A percentile compares a stretch with the other conserved stretches of the same genome.
These are phyloP conservation scores for Leptopilina boulardi DNA, from an alignment of 1,140 invertebrate species.

Conservation along the genomic window DNA sequence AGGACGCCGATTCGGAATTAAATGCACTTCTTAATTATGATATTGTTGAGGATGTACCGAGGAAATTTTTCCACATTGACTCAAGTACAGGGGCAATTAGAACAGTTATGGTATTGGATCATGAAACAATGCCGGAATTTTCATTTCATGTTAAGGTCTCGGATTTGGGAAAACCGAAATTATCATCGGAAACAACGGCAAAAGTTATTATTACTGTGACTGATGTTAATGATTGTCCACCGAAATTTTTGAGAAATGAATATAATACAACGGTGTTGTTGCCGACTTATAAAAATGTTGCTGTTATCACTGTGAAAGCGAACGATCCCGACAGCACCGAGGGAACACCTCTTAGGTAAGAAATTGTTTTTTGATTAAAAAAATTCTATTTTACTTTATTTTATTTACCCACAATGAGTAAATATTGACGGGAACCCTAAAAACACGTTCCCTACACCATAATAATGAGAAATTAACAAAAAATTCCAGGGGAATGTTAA, in stretches of 20 bases:
- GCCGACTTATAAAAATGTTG: constrained; percentile 87
- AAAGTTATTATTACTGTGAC: constrained; percentile 84
- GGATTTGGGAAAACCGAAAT: constrained; percentile 89
- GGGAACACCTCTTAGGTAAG: constrained; percentile 77
- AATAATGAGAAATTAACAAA: no score
- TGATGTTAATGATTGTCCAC: constrained; percentile 93
- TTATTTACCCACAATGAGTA: no score
- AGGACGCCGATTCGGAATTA: constrained; percentile 87
- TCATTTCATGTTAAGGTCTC: constrained; percentile 91
- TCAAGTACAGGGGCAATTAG: constrained; percentile 91
- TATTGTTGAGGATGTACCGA: constrained; percentile 86
- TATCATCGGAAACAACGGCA: constrained; percentile 86
- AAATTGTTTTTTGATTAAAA: constrained; percentile 32
- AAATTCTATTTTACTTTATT: no score
- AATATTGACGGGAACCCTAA: neutral
- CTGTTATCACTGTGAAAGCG: constrained; percentile 82
- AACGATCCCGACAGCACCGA: constrained; percentile 84
- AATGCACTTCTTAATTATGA: constrained; percentile 90
- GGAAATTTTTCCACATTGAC: constrained; percentile 90
- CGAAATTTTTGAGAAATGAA: constrained; percentile 81
- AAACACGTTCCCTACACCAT: neutral
- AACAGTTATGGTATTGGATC: constrained; percentile 86
- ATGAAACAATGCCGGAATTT: constrained; percentile 84
- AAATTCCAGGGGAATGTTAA: no score
- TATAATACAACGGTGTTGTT: constrained; percentile 88